These are phyloP conservation scores for Aphidoletes aphidimyza DNA, from an alignment of 2,888 invertebrate genomes.

Conservation along the genomic window DNA sequence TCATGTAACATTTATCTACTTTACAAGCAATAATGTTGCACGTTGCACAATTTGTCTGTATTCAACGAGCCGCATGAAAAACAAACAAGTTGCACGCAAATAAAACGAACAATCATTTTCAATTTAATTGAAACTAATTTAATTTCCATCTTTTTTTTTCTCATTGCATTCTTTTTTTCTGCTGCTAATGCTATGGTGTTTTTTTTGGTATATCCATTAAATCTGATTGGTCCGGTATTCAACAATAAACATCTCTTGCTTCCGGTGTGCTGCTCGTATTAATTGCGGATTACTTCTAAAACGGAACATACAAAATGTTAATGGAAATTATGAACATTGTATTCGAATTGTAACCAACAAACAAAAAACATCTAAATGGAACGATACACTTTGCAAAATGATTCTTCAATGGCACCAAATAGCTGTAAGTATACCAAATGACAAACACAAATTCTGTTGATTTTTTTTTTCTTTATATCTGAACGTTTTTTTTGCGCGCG, in stretches of 20 bases:
- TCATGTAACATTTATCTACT: too few species aligned
- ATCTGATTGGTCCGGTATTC: too few species aligned
- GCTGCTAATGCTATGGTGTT: neutral
- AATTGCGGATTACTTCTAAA: neutral
- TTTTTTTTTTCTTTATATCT: too few species aligned
- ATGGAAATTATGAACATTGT: neutral
- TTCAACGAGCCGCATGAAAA: too few species aligned
- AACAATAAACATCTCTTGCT: neutral
- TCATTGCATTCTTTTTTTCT: neutral
- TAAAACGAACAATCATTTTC: neutral
- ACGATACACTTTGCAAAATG: neutral
- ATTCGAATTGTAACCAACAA: neutral
- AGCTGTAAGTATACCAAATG: neutral
- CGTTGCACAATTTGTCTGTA: too few species aligned
- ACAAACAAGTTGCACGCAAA: constrained; percentile 22
- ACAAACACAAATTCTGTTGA: neutral
- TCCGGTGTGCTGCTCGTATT: neutral
- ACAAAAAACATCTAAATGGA: neutral
- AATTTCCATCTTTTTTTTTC: neutral
- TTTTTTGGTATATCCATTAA: too few species aligned
- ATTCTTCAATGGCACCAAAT: neutral
- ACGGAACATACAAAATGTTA: neutral
- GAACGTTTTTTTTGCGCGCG: too few species aligned
- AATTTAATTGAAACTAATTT: constrained; percentile 12
- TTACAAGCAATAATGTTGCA: too few species aligned